A percentile compares a stretch with the other conserved stretches of the same genome.
phyloP scores from a whole-genome alignment of 2,113 vertebrate genomes.

The Brachypodius melanocephalos region DNA sequence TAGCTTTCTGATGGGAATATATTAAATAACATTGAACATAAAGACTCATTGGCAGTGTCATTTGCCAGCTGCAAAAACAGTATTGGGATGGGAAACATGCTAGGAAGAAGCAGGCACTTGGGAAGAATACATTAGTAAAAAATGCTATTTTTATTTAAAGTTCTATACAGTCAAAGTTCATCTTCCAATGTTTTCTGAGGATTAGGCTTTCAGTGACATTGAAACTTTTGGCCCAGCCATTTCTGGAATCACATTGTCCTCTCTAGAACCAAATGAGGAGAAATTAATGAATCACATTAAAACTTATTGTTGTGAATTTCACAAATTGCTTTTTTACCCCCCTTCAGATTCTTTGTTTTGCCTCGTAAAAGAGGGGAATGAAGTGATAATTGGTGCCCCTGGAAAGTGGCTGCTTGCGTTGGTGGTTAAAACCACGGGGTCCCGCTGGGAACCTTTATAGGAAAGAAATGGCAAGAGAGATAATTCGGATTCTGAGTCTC shows the following conservation, averaged over 20 bases:
- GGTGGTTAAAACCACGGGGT: not conserved
- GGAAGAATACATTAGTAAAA: slow-evolving; percentile 46
- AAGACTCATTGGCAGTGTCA: slow-evolving; percentile 59
- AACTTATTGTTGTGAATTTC: not conserved
- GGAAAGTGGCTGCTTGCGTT: not conserved
- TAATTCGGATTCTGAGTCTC: not conserved
- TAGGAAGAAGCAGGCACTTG: slow-evolving; percentile 56
- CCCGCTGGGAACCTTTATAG: not conserved
- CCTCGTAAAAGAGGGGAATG: not conserved
- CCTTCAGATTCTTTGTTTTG: not conserved
- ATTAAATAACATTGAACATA: slow-evolving; percentile 59
- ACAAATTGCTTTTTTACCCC: not conserved
- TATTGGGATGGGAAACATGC: slow-evolving; percentile 60
- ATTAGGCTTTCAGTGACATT: not conserved
- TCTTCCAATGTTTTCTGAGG: slow-evolving; percentile 16
- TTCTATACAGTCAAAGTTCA: slow-evolving; percentile 52
- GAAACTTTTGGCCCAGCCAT: not conserved
- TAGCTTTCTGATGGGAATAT: slow-evolving; percentile 65
- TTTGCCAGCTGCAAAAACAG: slow-evolving; percentile 71
- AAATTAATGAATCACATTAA: not conserved
- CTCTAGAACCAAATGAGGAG: accelerated
- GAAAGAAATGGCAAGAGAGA: not conserved
- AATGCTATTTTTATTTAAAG: slow-evolving; percentile 57
- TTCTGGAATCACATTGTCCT: not conserved
- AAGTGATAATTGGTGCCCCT: not conserved